phyloP scores from a whole-genome alignment of 1,140 invertebrate species.

The Pararge aegeria region DNA sequence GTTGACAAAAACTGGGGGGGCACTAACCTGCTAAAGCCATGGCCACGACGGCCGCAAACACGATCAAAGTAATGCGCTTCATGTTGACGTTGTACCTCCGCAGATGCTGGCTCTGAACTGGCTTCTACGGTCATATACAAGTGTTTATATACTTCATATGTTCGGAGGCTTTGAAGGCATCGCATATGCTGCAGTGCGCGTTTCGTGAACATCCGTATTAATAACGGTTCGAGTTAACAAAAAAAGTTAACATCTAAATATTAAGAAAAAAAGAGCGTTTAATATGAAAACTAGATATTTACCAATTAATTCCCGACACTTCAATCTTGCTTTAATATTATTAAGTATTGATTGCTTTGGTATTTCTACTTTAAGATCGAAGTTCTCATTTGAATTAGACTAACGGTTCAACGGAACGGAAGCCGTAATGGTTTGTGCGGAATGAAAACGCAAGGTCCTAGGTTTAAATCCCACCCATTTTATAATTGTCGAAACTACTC shows the following conservation, averaged over 20 bases:
- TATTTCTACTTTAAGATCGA: no score
- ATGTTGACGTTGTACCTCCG: constrained; percentile 50
- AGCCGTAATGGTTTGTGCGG: no score
- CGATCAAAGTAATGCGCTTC: constrained; percentile 50
- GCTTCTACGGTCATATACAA: constrained; percentile 36
- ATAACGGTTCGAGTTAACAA: constrained; percentile 53
- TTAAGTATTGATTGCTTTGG: no score
- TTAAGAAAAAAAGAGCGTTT: background rate
- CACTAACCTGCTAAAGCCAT: constrained; percentile 72
- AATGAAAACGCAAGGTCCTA: no score
- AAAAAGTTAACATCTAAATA: constrained; percentile 17
- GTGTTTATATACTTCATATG: constrained; percentile 56
- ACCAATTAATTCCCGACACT: no score
- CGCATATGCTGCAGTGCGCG: constrained; percentile 39
- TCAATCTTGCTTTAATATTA: no score
- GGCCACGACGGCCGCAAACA: constrained; percentile 53
- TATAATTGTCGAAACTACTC: no score
- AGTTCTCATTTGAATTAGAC: no score
- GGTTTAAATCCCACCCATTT: no score
- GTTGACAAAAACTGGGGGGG: constrained; percentile 56
- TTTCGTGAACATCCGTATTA: constrained; percentile 35
- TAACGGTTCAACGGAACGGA: no score
- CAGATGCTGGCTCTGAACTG: constrained; percentile 52
- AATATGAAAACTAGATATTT: background rate
- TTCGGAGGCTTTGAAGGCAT: constrained; percentile 31